Base-by-base conservation (phyloP, 2,797 vertebrate genomes). In the Takifugu ocellatus region DNA sequence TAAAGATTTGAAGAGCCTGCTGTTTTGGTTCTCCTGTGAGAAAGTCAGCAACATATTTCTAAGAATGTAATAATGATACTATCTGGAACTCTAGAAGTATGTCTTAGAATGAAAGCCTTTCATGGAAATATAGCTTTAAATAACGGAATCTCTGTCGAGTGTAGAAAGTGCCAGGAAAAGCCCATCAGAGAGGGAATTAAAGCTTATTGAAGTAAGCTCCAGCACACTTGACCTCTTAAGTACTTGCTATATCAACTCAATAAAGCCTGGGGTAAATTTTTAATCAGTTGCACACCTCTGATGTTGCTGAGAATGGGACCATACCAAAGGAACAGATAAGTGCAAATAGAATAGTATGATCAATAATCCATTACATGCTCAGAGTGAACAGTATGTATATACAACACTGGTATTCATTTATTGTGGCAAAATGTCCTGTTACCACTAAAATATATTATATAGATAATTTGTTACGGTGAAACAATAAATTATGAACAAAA, bases 191-290 rank as follows among this genome's bases (percentile, higher is more conserved):
- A 59, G 53, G 56, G 81, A 84, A 86, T 84, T 86, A 85, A 80
- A 83, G 84, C 80, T 84, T 85, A 88, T 67, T 84, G 64, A 81
- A 74, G 74, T 86, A 76, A 89, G 69, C 78, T 63, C 51, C 64
- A 70, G 59, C 74, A 79, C 74, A 63, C 53, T 84, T 85, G 86
- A 88, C 79, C 87, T 80, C 65, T 56, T 78, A 82, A 88, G 81
- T 65, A 75, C 74, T 84, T 56, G n/a, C 59, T 82, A 81, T 77
- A 77, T 68, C 67, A 71, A 76, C 66, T 81, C 80, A 72, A 61
- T 85, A 85, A 86, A 87, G 80, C 78, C 61, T 14, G 4, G 73
- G 64, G 72, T 65, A 65, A 64, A 66, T 53, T 74, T 79, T 80
- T 70, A 82, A 84, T 84, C 78, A 82, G 68, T 59, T 59, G 36